Evolutionary conservation across 2,888 invertebrate species (phyloP), one percentile per base, ranked within the genome.

Genomic region (Troides helena): DNA sequence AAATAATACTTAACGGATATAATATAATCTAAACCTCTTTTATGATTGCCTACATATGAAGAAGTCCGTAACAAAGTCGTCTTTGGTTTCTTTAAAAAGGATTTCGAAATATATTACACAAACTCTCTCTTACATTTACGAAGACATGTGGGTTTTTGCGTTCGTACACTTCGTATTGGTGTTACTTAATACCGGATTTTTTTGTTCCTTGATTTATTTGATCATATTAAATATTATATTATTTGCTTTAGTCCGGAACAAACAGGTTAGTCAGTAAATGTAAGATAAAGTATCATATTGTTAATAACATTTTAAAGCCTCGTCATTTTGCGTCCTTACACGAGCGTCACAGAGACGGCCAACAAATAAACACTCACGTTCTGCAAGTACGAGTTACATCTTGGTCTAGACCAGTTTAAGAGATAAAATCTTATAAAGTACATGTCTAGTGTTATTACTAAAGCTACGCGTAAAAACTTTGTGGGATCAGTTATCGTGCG

Each of bases 101-200:
- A 57, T 57, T 23, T 57, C 23, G n/a, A 23, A 21, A 57, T 21
- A 6, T 1, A 36, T 12, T 17, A 43, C 30, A 46, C 14, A 10
- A 66, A 60, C 66, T 60, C 50, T 66, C 66, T 60, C 50, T 66
- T 60, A 50, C 25, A n/a, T 59, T 30, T 66, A 66, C 59, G 66
- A 46, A 66, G 3, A 46, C 43, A 23, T 21, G 59, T 66, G 66
- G 66, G 59, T 50, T 50, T 50, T 50, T 17, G 12, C 3, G 50
- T 50, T 3, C 17, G 50, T 17, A 50, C 18, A 50, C 50, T 50
- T 50, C 3, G 5, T 50, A 17, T 50, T 17, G 12, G 18, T 50
- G 18, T 50, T 50, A 18, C 50, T 50, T 50, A 50, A 50, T 50
- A 18, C 50, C 50, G 50, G 50, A 18, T 17, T 50, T 50, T 50